phyloP scores from a whole-genome alignment of 2,113 vertebrate genomes.

The Quiscalus mexicanus region DNA sequence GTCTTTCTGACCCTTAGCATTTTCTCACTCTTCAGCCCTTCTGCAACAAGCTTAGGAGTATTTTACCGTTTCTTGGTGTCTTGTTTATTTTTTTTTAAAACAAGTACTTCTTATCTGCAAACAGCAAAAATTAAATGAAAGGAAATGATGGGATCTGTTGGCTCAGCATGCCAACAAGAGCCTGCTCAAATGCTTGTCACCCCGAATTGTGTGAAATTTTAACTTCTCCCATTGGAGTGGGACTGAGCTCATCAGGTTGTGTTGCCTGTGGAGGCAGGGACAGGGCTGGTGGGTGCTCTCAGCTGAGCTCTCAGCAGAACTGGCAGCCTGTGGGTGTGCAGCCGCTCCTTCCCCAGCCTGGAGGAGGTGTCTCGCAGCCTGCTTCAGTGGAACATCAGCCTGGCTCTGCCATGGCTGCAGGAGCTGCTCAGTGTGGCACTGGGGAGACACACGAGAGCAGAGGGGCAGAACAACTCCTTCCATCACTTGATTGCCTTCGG shows the following conservation, averaged over 20 bases:
- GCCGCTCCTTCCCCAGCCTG: background rate
- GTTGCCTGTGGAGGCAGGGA: background rate
- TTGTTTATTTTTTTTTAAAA: background rate
- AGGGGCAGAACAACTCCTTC: background rate
- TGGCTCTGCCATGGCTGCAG: background rate
- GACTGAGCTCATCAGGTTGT: background rate
- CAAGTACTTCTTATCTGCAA: background rate
- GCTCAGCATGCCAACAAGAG: background rate
- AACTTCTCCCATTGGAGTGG: rapidly evolving
- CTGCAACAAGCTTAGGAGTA: background rate
- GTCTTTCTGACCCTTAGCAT: background rate
- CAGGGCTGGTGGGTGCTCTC: background rate
- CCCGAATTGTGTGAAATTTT: background rate
- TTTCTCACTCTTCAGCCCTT: background rate
- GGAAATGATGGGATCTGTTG: rapidly evolving
- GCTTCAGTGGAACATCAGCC: rapidly evolving
- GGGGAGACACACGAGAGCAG: rapidly evolving
- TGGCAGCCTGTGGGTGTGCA: background rate
- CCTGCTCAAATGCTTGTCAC: background rate
- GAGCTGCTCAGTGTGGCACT: background rate
- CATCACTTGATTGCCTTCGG: background rate
- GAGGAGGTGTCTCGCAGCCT: background rate
- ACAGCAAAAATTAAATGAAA: background rate
- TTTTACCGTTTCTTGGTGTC: background rate
- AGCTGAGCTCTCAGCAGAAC: rapidly evolving